phyloP scores from a whole-genome alignment of 2,113 vertebrate species.

The Neopipo cinnamomea region DNA sequence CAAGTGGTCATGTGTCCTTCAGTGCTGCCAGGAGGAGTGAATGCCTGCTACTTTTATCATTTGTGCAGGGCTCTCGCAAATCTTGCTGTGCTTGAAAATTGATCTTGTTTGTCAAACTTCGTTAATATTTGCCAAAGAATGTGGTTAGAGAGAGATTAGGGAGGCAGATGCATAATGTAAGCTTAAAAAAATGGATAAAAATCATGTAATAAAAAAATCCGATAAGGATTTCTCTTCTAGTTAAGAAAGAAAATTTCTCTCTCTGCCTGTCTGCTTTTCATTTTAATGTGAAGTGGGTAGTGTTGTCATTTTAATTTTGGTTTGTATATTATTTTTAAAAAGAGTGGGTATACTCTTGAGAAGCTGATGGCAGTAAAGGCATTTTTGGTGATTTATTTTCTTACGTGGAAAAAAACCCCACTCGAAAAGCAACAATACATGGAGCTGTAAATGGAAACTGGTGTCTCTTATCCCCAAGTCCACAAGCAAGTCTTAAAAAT shows the following conservation, averaged over 20 bases:
- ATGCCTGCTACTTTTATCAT: not conserved
- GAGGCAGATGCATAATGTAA: not conserved
- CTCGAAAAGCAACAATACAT: not conserved
- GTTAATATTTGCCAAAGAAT: not conserved
- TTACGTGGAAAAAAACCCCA: fast-evolving
- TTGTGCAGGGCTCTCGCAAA: not conserved
- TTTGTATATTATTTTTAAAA: constrained; percentile 19
- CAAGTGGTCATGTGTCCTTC: fast-evolving
- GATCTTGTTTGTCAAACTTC: not conserved
- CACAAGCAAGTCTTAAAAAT: not conserved
- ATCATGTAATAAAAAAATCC: not conserved
- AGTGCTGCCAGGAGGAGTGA: not conserved
- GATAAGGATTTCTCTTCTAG: not conserved
- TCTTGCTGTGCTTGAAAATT: not conserved
- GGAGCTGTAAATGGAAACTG: not conserved
- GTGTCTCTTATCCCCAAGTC: not conserved
- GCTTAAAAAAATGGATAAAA: not conserved
- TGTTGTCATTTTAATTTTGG: not conserved
- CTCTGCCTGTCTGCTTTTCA: not conserved
- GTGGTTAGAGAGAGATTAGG: not conserved
- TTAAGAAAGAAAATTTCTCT: not conserved
- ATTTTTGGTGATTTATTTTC: not conserved
- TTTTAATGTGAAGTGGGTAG: not conserved
- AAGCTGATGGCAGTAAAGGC: not conserved
- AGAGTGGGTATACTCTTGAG: not conserved